Percentiles rank a stretch among this genome's conserved stretches.
These are phyloP conservation scores for Thelaira solivaga DNA, from an alignment of 2,888 invertebrate genomes.

Conservation along the genomic window DNA sequence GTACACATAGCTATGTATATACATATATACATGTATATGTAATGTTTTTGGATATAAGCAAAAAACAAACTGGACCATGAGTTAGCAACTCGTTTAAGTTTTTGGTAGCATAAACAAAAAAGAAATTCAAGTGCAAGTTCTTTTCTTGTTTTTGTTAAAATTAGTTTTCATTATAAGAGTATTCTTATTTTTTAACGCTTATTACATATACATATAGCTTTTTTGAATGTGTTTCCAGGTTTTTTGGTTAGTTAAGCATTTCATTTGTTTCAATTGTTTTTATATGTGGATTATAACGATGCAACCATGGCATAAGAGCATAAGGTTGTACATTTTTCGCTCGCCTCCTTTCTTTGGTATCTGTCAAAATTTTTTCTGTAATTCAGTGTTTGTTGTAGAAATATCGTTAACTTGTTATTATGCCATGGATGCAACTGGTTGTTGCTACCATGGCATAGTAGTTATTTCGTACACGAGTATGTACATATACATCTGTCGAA, in stretches of 20 bases:
- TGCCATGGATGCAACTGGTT: too few species aligned
- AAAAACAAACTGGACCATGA: slow-evolving; percentile 33
- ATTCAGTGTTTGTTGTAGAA: too few species aligned
- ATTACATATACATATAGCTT: slow-evolving; percentile 32
- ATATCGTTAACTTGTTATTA: too few species aligned
- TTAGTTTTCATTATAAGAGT: slow-evolving; percentile 40
- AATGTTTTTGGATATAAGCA: not conserved
- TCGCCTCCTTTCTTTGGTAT: too few species aligned
- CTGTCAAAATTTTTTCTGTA: too few species aligned
- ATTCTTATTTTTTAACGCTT: not conserved
- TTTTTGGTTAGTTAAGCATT: slow-evolving; percentile 28
- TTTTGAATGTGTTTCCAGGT: slow-evolving; percentile 41
- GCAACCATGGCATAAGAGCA: too few species aligned
- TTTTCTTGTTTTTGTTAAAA: slow-evolving; percentile 41
- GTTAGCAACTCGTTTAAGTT: slow-evolving; percentile 49
- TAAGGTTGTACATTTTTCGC: too few species aligned
- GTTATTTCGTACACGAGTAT: too few species aligned
- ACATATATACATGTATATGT: too few species aligned
- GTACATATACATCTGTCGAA: too few species aligned
- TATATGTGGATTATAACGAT: slow-evolving; percentile 38
- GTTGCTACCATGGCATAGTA: slow-evolving; percentile 35
- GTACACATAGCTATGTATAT: too few species aligned
- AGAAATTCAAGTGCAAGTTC: slow-evolving; percentile 49
- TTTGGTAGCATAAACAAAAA: slow-evolving; percentile 23
- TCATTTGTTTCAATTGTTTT: slow-evolving; percentile 24